These are phyloP conservation scores for Setophaga petechia DNA, from an alignment of 2,113 vertebrate genomes.

Conservation along the genomic window DNA sequence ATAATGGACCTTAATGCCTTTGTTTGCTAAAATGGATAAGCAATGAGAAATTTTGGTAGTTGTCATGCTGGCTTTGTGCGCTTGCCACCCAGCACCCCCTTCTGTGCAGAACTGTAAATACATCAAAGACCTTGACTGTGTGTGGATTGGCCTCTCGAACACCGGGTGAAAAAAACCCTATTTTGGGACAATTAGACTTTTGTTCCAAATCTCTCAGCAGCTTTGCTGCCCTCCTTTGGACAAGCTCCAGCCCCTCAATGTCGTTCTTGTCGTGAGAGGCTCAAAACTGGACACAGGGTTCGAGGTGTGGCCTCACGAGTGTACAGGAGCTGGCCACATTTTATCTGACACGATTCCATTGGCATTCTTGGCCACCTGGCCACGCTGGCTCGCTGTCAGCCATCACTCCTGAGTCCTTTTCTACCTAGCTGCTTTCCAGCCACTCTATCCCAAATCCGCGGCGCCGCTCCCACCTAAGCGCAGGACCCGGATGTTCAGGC, in stretches of 20 bases:
- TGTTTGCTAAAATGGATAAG: neutral
- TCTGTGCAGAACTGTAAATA: neutral
- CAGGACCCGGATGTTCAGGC: neutral
- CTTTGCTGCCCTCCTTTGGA: neutral
- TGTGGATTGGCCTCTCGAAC: neutral
- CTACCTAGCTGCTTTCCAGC: neutral
- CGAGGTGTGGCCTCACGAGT: neutral
- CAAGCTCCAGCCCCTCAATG: neutral
- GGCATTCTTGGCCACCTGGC: neutral
- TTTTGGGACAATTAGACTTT: neutral
- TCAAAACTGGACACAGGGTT: neutral
- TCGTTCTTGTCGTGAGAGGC: neutral
- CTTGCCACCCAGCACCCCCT: neutral
- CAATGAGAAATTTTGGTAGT: neutral
- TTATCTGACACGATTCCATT: neutral
- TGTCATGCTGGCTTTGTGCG: neutral
- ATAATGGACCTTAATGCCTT: neutral
- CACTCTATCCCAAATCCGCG: no score
- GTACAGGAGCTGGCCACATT: neutral
- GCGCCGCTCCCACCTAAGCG: fast-evolving
- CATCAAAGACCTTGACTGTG: neutral
- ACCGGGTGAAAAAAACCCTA: neutral
- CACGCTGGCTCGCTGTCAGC: neutral
- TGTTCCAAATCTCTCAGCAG: neutral
- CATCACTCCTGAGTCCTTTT: neutral